phyloP scores from a whole-genome alignment of 2,888 invertebrate species.

The Eretmocerus hayati region DNA sequence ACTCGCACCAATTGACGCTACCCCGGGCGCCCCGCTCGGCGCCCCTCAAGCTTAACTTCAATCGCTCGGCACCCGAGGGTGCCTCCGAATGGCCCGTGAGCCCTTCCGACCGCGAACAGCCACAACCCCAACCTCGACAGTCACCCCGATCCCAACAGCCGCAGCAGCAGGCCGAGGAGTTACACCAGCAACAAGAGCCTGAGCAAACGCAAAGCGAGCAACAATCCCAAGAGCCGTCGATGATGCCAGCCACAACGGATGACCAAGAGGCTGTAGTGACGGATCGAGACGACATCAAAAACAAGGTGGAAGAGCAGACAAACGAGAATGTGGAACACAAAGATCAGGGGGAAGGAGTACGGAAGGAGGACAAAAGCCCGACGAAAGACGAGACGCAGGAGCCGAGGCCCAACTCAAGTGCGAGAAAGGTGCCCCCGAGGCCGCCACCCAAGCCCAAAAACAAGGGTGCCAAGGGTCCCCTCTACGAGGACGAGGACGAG shows the following conservation, averaged over 20 bases:
- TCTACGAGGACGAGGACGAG: constrained; percentile 83
- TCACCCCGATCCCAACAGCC: constrained; percentile 41
- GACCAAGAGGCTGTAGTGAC: too few relatives aligned
- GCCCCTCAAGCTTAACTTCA: constrained; percentile 27
- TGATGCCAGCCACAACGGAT: constrained; percentile 44
- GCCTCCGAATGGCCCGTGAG: constrained; percentile 49
- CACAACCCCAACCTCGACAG: constrained; percentile 30
- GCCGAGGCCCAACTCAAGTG: constrained; percentile 34
- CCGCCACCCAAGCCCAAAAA: constrained; percentile 75
- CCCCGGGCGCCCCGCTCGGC: constrained; percentile 20
- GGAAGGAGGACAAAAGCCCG: not conserved
- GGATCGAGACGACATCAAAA: too few relatives aligned
- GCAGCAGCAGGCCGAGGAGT: constrained; percentile 22
- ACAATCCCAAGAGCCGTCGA: too few relatives aligned
- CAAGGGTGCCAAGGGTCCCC: constrained; percentile 65
- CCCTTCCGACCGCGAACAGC: constrained; percentile 50
- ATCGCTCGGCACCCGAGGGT: constrained; percentile 46
- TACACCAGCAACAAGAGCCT: not conserved
- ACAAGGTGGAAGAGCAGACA: not conserved
- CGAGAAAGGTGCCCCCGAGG: constrained; percentile 68
- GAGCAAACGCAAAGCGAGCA: not conserved
- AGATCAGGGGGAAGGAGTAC: not conserved
- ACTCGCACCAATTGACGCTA: not conserved
- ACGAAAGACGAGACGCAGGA: not conserved
- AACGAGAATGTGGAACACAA: not conserved